Percentiles rank a stretch among this genome's conserved stretches.
Conservation (phyloP, 1,140 invertebrate species). For the Sogatella furcifera region DNA sequence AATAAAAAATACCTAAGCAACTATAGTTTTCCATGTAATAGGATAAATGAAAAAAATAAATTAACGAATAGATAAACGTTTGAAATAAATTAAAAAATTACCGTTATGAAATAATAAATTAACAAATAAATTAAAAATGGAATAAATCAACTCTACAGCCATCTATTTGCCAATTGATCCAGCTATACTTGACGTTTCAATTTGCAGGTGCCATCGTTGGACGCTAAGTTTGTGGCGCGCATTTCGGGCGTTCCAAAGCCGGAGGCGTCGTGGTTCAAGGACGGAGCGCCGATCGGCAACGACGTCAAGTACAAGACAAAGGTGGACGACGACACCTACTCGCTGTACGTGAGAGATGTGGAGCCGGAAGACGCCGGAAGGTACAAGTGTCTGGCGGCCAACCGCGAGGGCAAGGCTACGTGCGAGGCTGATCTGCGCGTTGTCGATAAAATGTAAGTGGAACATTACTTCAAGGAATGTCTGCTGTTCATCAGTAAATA, state of each 20-base stretch:
- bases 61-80: too few relatives aligned
- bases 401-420: slow-evolving; percentile 65
- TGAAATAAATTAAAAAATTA: too few relatives aligned
- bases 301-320: slow-evolving; percentile 66
- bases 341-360: slow-evolving; percentile 61
- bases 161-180: background rate
- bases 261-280: slow-evolving; percentile 74
- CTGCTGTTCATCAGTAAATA: too few relatives aligned
- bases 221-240: slow-evolving; percentile 70
- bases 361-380: slow-evolving; percentile 49
- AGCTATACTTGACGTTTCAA: slow-evolving; percentile 3
- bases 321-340: slow-evolving; percentile 64
- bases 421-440: slow-evolving; percentile 63
- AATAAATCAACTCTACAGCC: too few relatives aligned
- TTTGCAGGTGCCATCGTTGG: slow-evolving; percentile 50
- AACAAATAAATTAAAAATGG: too few relatives aligned
- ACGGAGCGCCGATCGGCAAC: slow-evolving; percentile 53
- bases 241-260: slow-evolving; percentile 79
- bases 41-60: too few relatives aligned
- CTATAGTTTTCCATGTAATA: too few relatives aligned
- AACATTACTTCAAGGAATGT: too few relatives aligned
- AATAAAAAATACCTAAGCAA: too few relatives aligned
- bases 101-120: too few relatives aligned
- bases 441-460: slow-evolving; percentile 65
- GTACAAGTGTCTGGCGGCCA: slow-evolving; percentile 67